These are phyloP conservation scores for Meriones psammophilus DNA, from an alignment of 2,797 vertebrate species.

Conservation along the genomic window DNA sequence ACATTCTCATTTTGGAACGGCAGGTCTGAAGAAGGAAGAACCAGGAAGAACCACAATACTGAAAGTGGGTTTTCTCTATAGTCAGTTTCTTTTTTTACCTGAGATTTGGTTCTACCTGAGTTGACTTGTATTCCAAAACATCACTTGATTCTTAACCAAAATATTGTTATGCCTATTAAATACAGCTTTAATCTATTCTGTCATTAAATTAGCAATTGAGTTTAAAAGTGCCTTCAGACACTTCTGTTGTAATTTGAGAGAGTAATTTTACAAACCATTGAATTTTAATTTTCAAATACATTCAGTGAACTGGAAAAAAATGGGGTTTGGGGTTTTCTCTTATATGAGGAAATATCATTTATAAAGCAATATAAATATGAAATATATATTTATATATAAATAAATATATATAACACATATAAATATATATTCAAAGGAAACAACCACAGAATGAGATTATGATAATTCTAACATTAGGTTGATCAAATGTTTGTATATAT, in stretches of 20 bases:
- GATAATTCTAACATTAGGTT: slow-evolving; percentile 4
- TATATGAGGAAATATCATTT: neutral
- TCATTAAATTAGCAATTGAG: slow-evolving; percentile 59
- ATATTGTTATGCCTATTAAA: slow-evolving; percentile 48
- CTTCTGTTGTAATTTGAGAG: slow-evolving; percentile 59
- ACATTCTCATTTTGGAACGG: neutral
- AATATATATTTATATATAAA: too few relatives aligned
- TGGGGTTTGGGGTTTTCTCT: slow-evolving; percentile 66
- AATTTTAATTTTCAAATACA: slow-evolving; percentile 71
- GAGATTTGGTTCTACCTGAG: neutral
- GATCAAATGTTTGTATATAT: slow-evolving; percentile 26
- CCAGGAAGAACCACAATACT: neutral
- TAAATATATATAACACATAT: too few relatives aligned
- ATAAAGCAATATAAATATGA: too few relatives aligned
- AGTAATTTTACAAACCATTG: slow-evolving; percentile 59
- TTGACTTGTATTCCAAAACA: neutral
- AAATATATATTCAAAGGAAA: slow-evolving; percentile 7
- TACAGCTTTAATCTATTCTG: slow-evolving; percentile 43
- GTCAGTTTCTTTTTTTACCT: neutral
- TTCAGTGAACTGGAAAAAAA: slow-evolving; percentile 50
- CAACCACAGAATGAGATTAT: slow-evolving; percentile 32
- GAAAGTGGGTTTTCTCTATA: slow-evolving; percentile 5
- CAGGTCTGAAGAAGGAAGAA: slow-evolving; percentile 37
- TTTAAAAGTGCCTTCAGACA: slow-evolving; percentile 63
- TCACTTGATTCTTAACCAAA: slow-evolving; percentile 37